Percentiles rank a stretch among this genome's conserved stretches.
phyloP scores from a whole-genome alignment of 2,888 invertebrate species.

The Xestia ashworthii region DNA sequence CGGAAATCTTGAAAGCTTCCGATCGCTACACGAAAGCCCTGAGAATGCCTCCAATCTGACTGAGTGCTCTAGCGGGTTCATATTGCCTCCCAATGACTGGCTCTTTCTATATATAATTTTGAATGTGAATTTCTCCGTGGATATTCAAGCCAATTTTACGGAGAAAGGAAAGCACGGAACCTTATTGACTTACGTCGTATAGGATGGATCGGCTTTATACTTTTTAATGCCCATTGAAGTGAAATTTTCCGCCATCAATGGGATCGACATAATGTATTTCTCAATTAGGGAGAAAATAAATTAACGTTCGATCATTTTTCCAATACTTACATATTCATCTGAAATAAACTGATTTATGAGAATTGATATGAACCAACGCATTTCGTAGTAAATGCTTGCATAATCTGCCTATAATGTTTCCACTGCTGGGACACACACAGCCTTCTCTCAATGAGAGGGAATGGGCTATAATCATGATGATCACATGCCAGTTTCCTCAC shows the following conservation, averaged over 20 bases:
- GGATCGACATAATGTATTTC: conserved; percentile 31
- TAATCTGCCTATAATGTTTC: no score
- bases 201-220: conserved; percentile 39
- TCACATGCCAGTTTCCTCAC: no score
- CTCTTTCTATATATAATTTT: conserved; percentile 71
- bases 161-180: conserved; percentile 53
- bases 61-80: conserved; percentile 81
- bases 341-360: background rate
- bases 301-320: background rate
- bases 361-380: background rate
- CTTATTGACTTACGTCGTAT: conserved; percentile 56
- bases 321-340: background rate
- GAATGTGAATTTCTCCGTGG: conserved; percentile 68
- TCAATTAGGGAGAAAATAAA: background rate
- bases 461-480: no score
- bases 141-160: conserved; percentile 66
- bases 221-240: conserved; percentile 43
- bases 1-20: conserved; percentile 82
- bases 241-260: conserved; percentile 33
- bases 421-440: no score
- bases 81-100: conserved; percentile 77
- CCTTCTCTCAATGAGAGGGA: no score
- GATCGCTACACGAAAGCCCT: conserved; percentile 77
- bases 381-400: background rate
- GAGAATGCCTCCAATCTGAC: conserved; percentile 81